A percentile compares a stretch with the other conserved stretches of the same genome.
These are phyloP conservation scores for Cheumatopsyche charites DNA, from an alignment of 1,140 invertebrate species.

Conservation along the genomic window DNA sequence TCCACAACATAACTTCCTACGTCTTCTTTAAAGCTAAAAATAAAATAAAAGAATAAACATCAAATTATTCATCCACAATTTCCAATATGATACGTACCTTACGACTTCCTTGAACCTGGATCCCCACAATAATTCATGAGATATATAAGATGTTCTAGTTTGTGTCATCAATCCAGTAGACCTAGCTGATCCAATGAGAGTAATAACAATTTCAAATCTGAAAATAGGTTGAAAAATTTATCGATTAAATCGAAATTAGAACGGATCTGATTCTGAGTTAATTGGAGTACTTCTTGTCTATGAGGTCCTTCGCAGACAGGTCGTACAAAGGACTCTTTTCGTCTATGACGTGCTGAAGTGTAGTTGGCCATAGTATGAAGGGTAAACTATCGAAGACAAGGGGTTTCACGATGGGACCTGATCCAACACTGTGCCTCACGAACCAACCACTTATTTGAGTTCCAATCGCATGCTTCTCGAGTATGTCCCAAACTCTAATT, in stretches of 20 bases:
- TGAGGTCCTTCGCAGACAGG: conserved; percentile 57
- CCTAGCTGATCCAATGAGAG: conserved; percentile 81
- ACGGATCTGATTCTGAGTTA: not conserved
- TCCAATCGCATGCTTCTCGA: conserved; percentile 60
- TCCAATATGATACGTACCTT: conserved; percentile 48
- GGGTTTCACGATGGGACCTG: conserved; percentile 56
- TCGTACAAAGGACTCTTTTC: conserved; percentile 59
- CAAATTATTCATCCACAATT: conserved; percentile 31
- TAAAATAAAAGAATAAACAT: not conserved
- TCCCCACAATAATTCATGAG: conserved; percentile 86
- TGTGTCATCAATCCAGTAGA: conserved; percentile 77
- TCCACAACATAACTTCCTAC: conserved; percentile 56
- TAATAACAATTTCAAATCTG: conserved; percentile 87
- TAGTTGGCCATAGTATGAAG: conserved; percentile 63
- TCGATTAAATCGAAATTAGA: not conserved
- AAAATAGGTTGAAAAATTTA: conserved; percentile 48
- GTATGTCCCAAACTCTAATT: conserved; percentile 62
- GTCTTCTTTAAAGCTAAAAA: conserved; percentile 55
- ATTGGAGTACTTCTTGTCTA: conserved; percentile 52
- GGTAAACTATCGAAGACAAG: conserved; percentile 46
- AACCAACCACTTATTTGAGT: conserved; percentile 54
- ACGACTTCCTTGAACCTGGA: conserved; percentile 75
- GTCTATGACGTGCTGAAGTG: conserved; percentile 63
- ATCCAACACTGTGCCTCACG: conserved; percentile 19
- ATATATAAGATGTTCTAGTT: conserved; percentile 79